Base-by-base conservation (phyloP, 2,113 vertebrate species). In the Oxyruncus cristatus region DNA sequence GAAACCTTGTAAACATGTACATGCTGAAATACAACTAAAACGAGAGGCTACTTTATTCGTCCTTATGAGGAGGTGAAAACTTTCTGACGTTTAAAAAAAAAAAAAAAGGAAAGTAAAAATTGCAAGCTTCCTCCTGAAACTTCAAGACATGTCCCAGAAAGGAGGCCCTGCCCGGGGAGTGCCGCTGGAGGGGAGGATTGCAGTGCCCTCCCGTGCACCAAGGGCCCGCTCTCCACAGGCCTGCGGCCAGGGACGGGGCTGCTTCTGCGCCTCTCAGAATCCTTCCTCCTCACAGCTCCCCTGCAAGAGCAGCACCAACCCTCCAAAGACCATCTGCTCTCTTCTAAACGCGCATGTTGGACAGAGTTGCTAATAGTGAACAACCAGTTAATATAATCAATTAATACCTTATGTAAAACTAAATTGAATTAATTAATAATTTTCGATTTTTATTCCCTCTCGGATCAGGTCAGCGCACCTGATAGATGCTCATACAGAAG, bases 181-280 rank as follows among this genome's bases (percentile, higher is more conserved):
- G 39, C 70, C 3, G 0, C 1, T 3, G 56, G 30, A 32, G 23
- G 1, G 35, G 47, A 50, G 21, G 39, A 21, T 1, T 3, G 30
- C 66, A 78, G 55, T 26, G 44, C 49, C 63, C 42, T 56, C 53
- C 20, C 1, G 19, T 6, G 61, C 49, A 3, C 0, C 28, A 65
- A 74, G 70, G 4, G 4, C 23, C 14, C 28, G 8, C 37, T 35
- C 6, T 1, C 20, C 0, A 0, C 47, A 5, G 3, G 32, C 39
- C 27, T 56, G 42, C 3, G 2, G 41, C 23, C 7, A 4, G 53
- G 72, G 53, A 52, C 1, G 0, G 42, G 13, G 7, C 22, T 52
- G 35, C 26, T 35, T 13, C 33, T 44, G 33, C 0, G 0, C 9
- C 52, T 59, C 22, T 39, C 49, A 4, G 14, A 32, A 55, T 12